Conservation (phyloP, 2,888 invertebrate genomes). For the Phengaris alcon region DNA sequence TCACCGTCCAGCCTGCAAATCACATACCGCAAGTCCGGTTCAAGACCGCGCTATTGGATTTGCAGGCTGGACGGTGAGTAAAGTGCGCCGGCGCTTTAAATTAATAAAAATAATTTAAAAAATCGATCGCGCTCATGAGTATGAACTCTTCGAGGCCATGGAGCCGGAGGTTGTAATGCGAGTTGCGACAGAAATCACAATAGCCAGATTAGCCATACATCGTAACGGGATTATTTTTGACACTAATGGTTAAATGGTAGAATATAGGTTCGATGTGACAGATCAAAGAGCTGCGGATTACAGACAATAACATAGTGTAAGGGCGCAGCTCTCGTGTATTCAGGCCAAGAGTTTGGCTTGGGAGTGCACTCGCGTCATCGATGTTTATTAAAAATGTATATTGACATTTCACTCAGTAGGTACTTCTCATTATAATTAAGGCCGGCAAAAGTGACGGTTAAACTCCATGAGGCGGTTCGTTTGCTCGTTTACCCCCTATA, state of each 20-base stretch:
- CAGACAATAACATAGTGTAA: neutral
- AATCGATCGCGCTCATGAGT: no score
- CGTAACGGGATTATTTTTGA: neutral
- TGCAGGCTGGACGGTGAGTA: no score
- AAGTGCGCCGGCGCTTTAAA: no score
- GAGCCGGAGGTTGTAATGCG: no score
- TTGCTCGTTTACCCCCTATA: no score
- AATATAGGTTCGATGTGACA: neutral
- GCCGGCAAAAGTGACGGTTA: no score
- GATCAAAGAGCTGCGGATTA: neutral
- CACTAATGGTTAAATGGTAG: neutral
- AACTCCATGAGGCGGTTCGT: no score
- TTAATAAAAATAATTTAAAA: no score
- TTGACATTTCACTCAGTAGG: neutral
- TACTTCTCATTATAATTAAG: neutral
- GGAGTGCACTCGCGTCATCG: neutral
- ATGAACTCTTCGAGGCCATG: no score
- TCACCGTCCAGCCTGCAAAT: no score
- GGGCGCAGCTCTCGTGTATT: neutral
- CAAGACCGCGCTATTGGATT: no score
- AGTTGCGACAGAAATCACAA: neutral
- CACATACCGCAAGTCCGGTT: no score
- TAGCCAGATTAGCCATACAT: neutral
- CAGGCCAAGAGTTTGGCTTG: conserved; percentile 8
- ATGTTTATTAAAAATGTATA: neutral